A percentile compares a stretch with the other conserved stretches of the same genome.
Evolutionary conservation across 1,140 invertebrate species (phyloP).

Genomic region (Papilio machaon): DNA sequence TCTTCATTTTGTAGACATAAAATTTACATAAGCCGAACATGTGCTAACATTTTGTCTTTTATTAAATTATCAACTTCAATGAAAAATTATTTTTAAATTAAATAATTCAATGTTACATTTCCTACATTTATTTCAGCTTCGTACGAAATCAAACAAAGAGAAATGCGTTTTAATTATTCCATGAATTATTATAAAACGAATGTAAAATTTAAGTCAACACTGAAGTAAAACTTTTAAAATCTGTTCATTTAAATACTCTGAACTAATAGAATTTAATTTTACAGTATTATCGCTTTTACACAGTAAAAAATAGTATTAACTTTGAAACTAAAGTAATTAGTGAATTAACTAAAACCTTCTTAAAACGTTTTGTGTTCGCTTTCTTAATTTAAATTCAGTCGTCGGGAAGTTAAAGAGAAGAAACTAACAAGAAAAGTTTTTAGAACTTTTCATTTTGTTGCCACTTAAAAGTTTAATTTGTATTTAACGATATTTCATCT

Average conservation of each 20-base stretch:
- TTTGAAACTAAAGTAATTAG: slow-evolving; percentile 30
- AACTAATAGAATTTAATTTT: slow-evolving; percentile 4
- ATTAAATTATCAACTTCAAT: background rate
- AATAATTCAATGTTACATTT: background rate
- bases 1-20: too few species aligned
- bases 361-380: slow-evolving; percentile 24
- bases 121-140: background rate
- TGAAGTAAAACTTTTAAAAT: background rate
- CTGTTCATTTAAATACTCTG: background rate
- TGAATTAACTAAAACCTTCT: slow-evolving; percentile 17
- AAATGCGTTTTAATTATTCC: background rate
- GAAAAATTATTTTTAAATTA: background rate
- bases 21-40: too few species aligned
- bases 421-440: slow-evolving; percentile 10
- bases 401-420: background rate
- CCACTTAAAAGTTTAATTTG: background rate
- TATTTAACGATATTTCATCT: background rate
- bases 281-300: background rate
- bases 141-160: background rate
- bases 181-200: background rate
- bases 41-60: background rate
- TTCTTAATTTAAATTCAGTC: slow-evolving; percentile 30
- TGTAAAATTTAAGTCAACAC: background rate
- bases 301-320: slow-evolving; percentile 28
- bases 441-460: background rate